Percentiles rank a stretch among this genome's conserved stretches.
phyloP scores from a whole-genome alignment of 2,113 vertebrate species.

The Prolemur simus region DNA sequence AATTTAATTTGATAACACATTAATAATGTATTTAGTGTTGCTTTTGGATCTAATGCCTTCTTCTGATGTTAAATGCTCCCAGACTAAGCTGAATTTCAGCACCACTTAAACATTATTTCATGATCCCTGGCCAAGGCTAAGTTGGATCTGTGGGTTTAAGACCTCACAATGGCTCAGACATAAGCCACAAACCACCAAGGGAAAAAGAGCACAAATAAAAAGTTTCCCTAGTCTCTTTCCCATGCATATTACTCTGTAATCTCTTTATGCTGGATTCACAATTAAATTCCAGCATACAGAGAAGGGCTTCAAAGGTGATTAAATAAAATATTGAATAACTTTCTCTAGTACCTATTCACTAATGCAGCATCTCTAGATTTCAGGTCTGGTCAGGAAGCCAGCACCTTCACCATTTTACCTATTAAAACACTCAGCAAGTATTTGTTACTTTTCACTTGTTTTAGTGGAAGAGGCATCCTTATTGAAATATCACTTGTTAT shows the following conservation, averaged over 20 bases:
- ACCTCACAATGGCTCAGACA: not conserved
- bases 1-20: too few species aligned
- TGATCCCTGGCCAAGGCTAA: not conserved
- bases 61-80: not conserved
- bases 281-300: not conserved
- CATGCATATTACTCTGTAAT: not conserved
- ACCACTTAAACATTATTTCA: not conserved
- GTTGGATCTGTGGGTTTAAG: not conserved
- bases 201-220: not conserved
- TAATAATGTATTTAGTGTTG: too few species aligned
- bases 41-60: not conserved
- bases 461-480: not conserved
- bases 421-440: not conserved
- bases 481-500: not conserved
- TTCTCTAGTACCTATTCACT: not conserved
- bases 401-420: not conserved
- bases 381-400: not conserved
- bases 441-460: not conserved
- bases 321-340: not conserved
- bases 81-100: not conserved
- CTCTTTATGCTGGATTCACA: not conserved
- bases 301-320: not conserved
- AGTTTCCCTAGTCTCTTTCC: too few species aligned
- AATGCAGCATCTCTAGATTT: not conserved
- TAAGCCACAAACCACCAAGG: not conserved